Conservation (phyloP, 2,888 invertebrate genomes). For the Drosophila trichaetosa region DNA sequence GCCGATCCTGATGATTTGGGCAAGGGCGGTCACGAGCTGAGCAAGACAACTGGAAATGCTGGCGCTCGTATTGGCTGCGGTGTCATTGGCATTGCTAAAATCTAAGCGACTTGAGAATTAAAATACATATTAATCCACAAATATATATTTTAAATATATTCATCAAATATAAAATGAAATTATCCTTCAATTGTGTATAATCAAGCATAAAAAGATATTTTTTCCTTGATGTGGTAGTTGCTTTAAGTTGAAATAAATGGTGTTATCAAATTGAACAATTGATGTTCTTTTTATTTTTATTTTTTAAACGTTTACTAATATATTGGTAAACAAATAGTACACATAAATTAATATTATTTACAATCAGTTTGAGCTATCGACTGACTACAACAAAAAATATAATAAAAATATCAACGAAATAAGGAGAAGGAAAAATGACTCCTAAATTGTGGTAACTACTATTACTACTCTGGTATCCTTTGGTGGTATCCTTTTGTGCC, state of each 20-base stretch:
- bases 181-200: conserved; percentile 16
- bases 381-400: conserved; percentile 11
- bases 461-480: neutral
- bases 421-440: conserved; percentile 19
- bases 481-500: conserved; percentile 28
- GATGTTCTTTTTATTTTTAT: neutral
- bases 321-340: conserved; percentile 49
- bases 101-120: conserved; percentile 57
- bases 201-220: conserved; percentile 2
- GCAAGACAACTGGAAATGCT: conserved; percentile 97
- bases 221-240: conserved; percentile 47
- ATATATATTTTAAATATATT: conserved; percentile 10
- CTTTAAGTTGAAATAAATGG: conserved; percentile 60
- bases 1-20: conserved; percentile 97
- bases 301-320: conserved; percentile 45
- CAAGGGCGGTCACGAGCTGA: conserved; percentile 95
- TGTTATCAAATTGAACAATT: conserved; percentile 27
- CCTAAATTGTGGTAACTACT: conserved; percentile 10
- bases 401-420: conserved; percentile 54
- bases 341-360: conserved; percentile 64
- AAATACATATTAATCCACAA: conserved; percentile 8
- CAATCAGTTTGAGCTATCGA: conserved; percentile 43
- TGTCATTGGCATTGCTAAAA: conserved; percentile 84
- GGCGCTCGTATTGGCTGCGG: conserved; percentile 88
- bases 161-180: conserved; percentile 19